These are phyloP conservation scores for Sciurus niger DNA, from an alignment of 2,113 vertebrate species.

Conservation along the genomic window DNA sequence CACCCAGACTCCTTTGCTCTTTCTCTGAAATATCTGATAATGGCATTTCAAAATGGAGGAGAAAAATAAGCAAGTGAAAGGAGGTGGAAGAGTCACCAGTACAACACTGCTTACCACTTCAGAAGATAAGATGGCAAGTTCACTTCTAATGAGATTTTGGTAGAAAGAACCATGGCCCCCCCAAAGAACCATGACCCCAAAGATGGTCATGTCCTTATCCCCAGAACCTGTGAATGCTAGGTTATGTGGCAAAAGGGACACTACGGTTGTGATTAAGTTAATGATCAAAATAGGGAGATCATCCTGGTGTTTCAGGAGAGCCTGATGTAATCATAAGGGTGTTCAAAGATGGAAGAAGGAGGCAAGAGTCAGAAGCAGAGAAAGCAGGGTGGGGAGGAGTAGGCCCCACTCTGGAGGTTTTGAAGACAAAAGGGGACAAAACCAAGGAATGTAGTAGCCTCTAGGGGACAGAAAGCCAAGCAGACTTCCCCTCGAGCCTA, in stretches of 20 bases:
- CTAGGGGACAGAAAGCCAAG: background rate
- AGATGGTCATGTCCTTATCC: background rate
- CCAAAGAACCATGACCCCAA: background rate
- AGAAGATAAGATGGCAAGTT: background rate
- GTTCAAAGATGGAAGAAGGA: background rate
- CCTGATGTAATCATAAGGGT: background rate
- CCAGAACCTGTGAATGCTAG: background rate
- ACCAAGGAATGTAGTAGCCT: background rate
- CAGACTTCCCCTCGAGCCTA: background rate
- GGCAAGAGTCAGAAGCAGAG: background rate
- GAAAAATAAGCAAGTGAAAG: background rate
- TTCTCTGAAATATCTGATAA: slow-evolving; percentile 23
- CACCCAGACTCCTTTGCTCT: background rate
- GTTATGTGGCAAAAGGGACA: background rate
- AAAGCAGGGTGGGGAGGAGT: background rate
- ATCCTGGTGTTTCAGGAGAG: background rate
- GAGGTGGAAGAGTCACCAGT: background rate
- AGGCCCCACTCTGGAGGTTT: background rate
- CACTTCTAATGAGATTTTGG: background rate
- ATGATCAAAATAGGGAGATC: background rate
- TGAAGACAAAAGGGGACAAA: background rate
- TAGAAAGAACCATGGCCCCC: background rate
- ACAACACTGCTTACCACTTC: background rate
- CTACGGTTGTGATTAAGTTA: background rate
- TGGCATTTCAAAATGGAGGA: background rate